Evolutionary conservation across 2,113 vertebrate genomes (phyloP).

Genomic region (Colaptes auratus): DNA sequence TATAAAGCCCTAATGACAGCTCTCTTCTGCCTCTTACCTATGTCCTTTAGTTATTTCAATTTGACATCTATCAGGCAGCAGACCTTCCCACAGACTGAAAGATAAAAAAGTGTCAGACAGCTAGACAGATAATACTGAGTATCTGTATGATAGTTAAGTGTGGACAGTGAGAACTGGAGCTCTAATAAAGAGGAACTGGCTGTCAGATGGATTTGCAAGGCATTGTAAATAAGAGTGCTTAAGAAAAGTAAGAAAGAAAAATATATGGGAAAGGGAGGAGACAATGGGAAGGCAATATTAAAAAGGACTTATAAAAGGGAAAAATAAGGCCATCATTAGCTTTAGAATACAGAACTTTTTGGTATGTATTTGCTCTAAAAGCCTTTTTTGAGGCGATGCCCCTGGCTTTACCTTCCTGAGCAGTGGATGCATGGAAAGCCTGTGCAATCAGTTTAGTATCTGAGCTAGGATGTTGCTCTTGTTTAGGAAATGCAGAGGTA

Average conservation of each 20-base stretch:
- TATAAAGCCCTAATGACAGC: neutral
- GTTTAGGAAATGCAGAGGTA: neutral
- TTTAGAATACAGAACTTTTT: neutral
- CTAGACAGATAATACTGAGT: conserved; percentile 22
- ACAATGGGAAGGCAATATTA: neutral
- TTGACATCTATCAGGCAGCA: conserved; percentile 47
- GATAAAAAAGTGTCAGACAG: conserved; percentile 57
- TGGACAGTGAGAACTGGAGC: neutral
- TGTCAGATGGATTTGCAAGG: conserved; percentile 35
- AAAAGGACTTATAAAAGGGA: neutral
- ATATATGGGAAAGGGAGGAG: neutral
- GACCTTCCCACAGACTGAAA: conserved; percentile 43
- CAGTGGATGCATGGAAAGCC: neutral
- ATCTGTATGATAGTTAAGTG: conserved; percentile 3
- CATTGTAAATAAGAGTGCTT: neutral
- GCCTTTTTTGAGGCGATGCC: neutral
- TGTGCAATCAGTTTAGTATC: neutral
- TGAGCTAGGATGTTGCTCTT: neutral
- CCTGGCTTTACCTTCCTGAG: neutral
- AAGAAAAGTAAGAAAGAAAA: neutral
- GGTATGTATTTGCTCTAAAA: neutral
- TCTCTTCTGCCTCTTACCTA: conserved; percentile 28
- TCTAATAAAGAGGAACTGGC: conserved; percentile 25
- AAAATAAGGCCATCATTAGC: neutral
- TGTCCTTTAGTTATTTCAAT: conserved; percentile 29